These are phyloP conservation scores for Pseudomyrmex cubaensis DNA, from an alignment of 1,140 invertebrate genomes.

Conservation along the genomic window DNA sequence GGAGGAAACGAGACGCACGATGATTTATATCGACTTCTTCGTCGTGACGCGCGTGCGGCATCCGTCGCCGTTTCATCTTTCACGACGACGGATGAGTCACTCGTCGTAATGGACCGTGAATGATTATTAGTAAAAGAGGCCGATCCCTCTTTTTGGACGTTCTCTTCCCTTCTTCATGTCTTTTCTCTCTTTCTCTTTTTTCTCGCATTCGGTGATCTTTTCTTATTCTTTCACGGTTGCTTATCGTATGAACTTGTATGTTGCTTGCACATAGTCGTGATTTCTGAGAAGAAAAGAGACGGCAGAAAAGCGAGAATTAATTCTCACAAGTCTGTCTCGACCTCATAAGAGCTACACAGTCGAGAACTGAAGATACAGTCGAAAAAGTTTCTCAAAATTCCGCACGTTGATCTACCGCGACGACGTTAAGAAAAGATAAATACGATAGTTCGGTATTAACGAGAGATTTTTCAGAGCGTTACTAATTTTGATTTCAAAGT, in stretches of 20 bases:
- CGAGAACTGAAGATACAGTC: neutral
- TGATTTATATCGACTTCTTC: slow-evolving; percentile 65
- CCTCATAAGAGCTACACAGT: neutral
- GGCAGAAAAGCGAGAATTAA: slow-evolving; percentile 58
- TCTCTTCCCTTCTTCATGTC: too few species aligned
- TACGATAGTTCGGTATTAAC: slow-evolving; percentile 22
- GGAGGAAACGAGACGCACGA: slow-evolving; percentile 41
- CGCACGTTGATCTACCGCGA: slow-evolving; percentile 15
- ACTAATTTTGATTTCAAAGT: slow-evolving; percentile 15
- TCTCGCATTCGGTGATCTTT: neutral
- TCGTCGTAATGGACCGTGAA: slow-evolving; percentile 72
- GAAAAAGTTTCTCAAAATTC: slow-evolving; percentile 17
- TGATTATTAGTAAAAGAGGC: slow-evolving; percentile 67
- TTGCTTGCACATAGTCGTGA: slow-evolving; percentile 22
- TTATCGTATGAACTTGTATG: neutral
- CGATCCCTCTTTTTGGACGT: slow-evolving; percentile 39
- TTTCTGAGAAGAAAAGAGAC: slow-evolving; percentile 29
- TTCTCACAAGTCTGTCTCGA: slow-evolving; percentile 57
- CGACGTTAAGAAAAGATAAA: slow-evolving; percentile 27
- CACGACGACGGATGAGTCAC: slow-evolving; percentile 68
- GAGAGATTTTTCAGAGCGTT: slow-evolving; percentile 31
- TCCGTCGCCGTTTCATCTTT: slow-evolving; percentile 51
- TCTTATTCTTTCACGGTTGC: neutral
- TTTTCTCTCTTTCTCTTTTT: too few species aligned
- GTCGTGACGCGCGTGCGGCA: slow-evolving; percentile 8